Base-by-base conservation (phyloP, 2,113 vertebrate genomes). In the Tapirus terrestris region DNA sequence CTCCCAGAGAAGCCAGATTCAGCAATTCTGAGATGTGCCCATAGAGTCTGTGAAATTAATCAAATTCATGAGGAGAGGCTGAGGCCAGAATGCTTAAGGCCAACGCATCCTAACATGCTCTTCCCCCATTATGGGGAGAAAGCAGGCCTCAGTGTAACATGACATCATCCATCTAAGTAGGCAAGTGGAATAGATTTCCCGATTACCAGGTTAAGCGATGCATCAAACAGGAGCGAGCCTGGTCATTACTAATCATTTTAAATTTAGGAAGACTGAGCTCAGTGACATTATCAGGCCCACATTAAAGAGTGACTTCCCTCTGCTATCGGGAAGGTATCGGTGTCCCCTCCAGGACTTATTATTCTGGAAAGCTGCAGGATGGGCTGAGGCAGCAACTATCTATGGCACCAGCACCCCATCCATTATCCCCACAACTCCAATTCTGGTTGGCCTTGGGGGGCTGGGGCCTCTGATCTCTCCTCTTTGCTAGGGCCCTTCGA, bases 151-250 rank as follows among this genome's bases (percentile, higher is more conserved):
- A 73, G 68, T 92, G 96, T 86, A 97, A 98, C 51, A n/a, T 98
- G 98, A 98, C 98, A 98, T 98, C 98, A 98, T 98, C 98, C 98
- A 98, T 99, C 98, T 98, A 96, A 98, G 97, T 29, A 97, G 92
- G 93, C 96, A 97, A 97, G 95, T 16, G 51, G 98, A 97, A 98
- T 98, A 97, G 98, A 99, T 98, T 98, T 98, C 97, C 97, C 58
- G 97, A 98, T 99, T 98, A 98, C 27, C 25, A 92, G 98, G 98
- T 98, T 98, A 99, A 98, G 98, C 29, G 94, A 98, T 98, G 98
- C 98, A 98, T 98, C 98, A 98, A 97, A 91, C 94, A 93, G 93
- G 89, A 98, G 97, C 92, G 58, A 94, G 98, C 90, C 96, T 98
- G 98, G 97, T 97, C 98, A 96, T 96, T 98, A 98, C 98, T 98